phyloP scores from a whole-genome alignment of 2,888 invertebrate species.

The Stratiomys singularior region DNA sequence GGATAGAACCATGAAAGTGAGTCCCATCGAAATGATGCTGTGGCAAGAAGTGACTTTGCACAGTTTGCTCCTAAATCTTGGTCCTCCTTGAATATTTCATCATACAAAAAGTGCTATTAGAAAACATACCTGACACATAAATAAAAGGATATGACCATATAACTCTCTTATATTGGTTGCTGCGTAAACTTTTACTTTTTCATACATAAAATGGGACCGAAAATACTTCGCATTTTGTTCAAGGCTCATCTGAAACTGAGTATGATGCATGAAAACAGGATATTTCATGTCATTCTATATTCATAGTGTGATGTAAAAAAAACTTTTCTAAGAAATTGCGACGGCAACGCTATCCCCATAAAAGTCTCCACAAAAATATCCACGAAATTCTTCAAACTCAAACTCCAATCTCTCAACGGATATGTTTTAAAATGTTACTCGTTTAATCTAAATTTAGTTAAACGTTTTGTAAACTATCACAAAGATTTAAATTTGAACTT shows the following conservation, averaged over 20 bases:
- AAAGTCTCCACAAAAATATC: not conserved
- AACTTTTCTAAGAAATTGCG: not conserved
- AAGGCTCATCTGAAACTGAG: no score
- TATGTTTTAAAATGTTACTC: not conserved
- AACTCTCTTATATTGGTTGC: no score
- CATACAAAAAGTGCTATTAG: not conserved
- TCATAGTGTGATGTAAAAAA: not conserved
- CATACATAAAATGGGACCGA: no score
- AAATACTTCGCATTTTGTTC: no score
- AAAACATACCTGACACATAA: not conserved
- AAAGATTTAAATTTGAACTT: not conserved
- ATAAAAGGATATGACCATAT: not conserved
- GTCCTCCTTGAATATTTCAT: not conserved
- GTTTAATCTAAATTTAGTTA: not conserved
- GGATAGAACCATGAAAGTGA: not conserved
- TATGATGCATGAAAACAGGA: no score
- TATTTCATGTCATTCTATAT: not conserved
- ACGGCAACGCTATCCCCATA: not conserved
- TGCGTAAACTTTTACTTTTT: no score
- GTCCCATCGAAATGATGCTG: not conserved
- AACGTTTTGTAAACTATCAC: not conserved
- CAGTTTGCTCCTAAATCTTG: constrained; percentile 5
- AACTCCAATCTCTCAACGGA: no score
- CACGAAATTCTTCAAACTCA: no score
- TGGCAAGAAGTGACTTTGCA: not conserved